Evolutionary conservation across 1,140 invertebrate genomes (phyloP).

Genomic region (Drosophila asahinai): DNA sequence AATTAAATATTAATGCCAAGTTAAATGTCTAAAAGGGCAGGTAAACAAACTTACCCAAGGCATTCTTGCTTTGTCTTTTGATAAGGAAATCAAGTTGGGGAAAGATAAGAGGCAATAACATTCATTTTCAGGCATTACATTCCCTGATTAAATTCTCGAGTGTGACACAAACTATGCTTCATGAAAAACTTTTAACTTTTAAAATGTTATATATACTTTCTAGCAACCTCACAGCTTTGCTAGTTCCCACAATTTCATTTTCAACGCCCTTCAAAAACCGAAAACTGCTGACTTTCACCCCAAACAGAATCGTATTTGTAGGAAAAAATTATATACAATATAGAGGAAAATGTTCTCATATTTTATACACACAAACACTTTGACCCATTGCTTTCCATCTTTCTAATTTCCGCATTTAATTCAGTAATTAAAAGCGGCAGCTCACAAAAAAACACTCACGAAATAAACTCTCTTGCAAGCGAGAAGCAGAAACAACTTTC

Average conservation of each 20-base stretch:
- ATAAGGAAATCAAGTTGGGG: constrained; percentile 8
- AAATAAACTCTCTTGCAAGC: constrained; percentile 26
- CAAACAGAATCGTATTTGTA: constrained; percentile 16
- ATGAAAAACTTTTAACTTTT: not conserved
- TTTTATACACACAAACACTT: constrained; percentile 12
- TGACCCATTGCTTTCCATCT: constrained; percentile 32
- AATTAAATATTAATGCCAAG: constrained; percentile 41
- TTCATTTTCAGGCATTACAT: not conserved
- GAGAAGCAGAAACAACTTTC: constrained; percentile 43
- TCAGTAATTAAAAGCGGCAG: constrained; percentile 47
- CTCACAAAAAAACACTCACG: constrained; percentile 11
- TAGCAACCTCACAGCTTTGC: not conserved
- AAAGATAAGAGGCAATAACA: constrained; percentile 4
- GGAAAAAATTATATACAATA: not conserved
- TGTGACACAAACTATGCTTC: not conserved
- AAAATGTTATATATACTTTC: not conserved
- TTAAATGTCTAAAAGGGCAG: not conserved
- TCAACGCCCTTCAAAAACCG: constrained; percentile 37
- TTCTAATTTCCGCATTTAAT: constrained; percentile 56
- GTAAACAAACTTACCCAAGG: constrained; percentile 7
- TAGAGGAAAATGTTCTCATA: constrained; percentile 31
- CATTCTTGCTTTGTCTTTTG: not conserved
- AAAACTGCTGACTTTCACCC: constrained; percentile 19
- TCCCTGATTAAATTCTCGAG: constrained; percentile 7
- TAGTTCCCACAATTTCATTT: constrained; percentile 30